phyloP scores from a whole-genome alignment of 1,140 invertebrate genomes.

The Propsilocerus akamusi region DNA sequence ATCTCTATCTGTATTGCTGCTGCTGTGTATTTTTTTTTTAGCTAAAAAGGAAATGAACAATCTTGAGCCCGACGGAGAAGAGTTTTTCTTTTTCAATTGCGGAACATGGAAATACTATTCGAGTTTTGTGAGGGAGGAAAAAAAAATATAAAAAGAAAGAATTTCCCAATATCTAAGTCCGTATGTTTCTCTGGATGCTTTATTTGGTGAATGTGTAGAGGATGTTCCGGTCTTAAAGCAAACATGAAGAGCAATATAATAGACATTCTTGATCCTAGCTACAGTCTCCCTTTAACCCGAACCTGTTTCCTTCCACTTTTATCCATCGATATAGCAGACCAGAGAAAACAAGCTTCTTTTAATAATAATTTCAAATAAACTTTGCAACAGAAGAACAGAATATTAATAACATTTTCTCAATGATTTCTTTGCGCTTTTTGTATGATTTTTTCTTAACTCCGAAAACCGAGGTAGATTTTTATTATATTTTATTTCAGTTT shows the following conservation, averaged over 20 bases:
- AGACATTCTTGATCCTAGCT: background rate
- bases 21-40: background rate
- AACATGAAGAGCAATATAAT: slow-evolving; percentile 4
- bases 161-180: too few relatives aligned
- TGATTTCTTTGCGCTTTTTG: background rate
- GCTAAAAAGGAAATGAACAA: slow-evolving; percentile 1
- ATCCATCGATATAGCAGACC: too few relatives aligned
- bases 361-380: slow-evolving; percentile 4
- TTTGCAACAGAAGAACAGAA: background rate
- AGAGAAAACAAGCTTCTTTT: slow-evolving; percentile 2
- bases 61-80: background rate
- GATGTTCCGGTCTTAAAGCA: background rate
- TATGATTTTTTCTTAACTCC: too few relatives aligned
- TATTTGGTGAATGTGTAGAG: too few relatives aligned
- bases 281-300: too few relatives aligned
- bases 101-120: background rate
- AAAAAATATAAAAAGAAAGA: background rate
- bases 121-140: background rate
- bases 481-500: too few relatives aligned
- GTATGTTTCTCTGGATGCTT: background rate
- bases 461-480: too few relatives aligned
- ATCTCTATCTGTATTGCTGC: too few relatives aligned
- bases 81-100: too few relatives aligned
- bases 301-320: background rate
- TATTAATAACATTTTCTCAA: slow-evolving; percentile 2